Percentiles rank a stretch among this genome's conserved stretches.
These are phyloP conservation scores for Scomber scombrus DNA, from an alignment of 2,113 vertebrate species.

Conservation along the genomic window DNA sequence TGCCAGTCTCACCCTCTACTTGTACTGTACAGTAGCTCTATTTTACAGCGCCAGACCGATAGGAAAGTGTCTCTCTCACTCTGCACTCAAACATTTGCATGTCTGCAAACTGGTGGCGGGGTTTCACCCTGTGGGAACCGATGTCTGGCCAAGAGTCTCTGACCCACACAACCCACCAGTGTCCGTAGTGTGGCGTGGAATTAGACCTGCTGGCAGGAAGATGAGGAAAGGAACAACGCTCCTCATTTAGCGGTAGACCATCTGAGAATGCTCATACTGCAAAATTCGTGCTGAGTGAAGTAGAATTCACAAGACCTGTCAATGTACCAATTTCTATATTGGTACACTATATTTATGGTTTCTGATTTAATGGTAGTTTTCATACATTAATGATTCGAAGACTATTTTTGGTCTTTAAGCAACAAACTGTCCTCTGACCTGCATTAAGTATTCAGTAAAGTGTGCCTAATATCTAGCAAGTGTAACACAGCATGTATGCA, in stretches of 20 bases:
- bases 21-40: slow-evolving; percentile 56
- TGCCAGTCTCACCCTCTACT: slow-evolving; percentile 46
- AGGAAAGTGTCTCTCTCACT: slow-evolving; percentile 70
- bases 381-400: neutral
- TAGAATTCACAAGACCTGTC: slow-evolving; percentile 24
- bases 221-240: slow-evolving; percentile 46
- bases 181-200: slow-evolving; percentile 51
- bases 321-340: slow-evolving; percentile 9
- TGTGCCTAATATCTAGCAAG: neutral
- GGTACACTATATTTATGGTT: neutral
- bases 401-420: neutral
- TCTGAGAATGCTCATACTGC: slow-evolving; percentile 15
- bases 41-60: slow-evolving; percentile 63
- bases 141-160: slow-evolving; percentile 72
- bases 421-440: neutral
- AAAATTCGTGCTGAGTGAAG: slow-evolving; percentile 24
- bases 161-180: slow-evolving; percentile 71
- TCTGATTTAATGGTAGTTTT: neutral
- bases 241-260: slow-evolving; percentile 33
- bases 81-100: slow-evolving; percentile 71
- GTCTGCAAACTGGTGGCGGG: slow-evolving; percentile 58
- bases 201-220: slow-evolving; percentile 44
- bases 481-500: slow-evolving; percentile 4
- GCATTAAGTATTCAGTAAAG: neutral
- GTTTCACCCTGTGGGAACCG: slow-evolving; percentile 63